These are phyloP conservation scores for Spodoptera frugiperda DNA, from an alignment of 1,140 invertebrate genomes.

Conservation along the genomic window DNA sequence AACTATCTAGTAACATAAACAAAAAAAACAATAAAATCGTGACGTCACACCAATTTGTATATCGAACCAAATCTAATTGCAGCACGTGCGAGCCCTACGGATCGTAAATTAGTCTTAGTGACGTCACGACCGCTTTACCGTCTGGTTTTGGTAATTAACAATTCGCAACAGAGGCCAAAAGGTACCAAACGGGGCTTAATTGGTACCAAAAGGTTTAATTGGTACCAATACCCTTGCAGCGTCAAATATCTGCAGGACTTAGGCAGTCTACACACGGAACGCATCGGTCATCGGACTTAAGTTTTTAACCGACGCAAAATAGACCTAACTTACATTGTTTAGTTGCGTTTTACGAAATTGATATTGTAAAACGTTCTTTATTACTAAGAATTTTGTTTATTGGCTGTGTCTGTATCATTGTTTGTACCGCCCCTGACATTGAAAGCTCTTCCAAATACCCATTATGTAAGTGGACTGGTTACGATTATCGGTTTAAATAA, in stretches of 20 bases:
- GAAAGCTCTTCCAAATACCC: too few relatives aligned
- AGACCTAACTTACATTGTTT: too few relatives aligned
- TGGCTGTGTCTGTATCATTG: too few relatives aligned
- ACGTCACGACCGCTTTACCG: conserved; percentile 58
- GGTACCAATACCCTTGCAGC: conserved; percentile 54
- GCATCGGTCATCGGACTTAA: too few relatives aligned
- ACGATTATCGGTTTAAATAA: too few relatives aligned
- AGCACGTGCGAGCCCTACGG: conserved; percentile 22
- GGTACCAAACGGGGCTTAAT: conserved; percentile 60
- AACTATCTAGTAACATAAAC: too few relatives aligned
- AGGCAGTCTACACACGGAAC: neutral
- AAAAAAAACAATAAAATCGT: neutral
- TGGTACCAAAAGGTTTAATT: conserved; percentile 62
- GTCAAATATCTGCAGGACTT: conserved; percentile 28
- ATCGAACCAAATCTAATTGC: conserved; percentile 14
- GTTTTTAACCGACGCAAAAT: too few relatives aligned
- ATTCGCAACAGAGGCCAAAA: conserved; percentile 70
- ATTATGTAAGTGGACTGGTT: too few relatives aligned
- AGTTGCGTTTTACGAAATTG: too few relatives aligned
- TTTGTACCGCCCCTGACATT: too few relatives aligned
- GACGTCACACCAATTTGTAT: neutral
- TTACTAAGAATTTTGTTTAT: too few relatives aligned
- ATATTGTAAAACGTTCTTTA: too few relatives aligned
- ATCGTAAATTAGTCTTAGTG: conserved; percentile 49
- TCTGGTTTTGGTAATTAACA: conserved; percentile 73